phyloP scores from a whole-genome alignment of 1,140 invertebrate genomes.

The Formica exsecta region DNA sequence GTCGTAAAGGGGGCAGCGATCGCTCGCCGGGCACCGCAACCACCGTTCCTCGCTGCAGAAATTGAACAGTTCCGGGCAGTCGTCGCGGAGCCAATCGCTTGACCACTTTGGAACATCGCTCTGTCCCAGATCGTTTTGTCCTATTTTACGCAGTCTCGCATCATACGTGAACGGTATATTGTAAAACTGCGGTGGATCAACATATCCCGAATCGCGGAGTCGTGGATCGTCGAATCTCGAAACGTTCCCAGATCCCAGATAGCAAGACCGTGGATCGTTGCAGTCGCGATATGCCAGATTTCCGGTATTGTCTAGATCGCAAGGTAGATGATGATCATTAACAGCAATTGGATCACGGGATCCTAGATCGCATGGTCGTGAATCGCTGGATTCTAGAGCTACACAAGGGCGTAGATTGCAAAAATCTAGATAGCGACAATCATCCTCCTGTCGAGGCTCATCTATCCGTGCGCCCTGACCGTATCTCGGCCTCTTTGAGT shows the following conservation, averaged over 20 bases:
- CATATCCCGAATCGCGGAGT: not conserved
- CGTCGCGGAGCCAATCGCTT: conserved; percentile 15
- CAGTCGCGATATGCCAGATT: not conserved
- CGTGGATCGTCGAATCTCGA: not conserved
- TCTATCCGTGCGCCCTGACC: not conserved
- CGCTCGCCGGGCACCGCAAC: conserved; percentile 78
- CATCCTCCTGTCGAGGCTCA: not conserved
- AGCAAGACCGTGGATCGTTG: not conserved
- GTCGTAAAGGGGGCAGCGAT: conserved; percentile 77
- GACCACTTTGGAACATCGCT: not conserved
- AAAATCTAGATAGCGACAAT: not conserved
- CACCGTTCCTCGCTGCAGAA: conserved; percentile 80
- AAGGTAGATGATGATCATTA: not conserved
- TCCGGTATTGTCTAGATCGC: not conserved
- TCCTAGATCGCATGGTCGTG: not conserved
- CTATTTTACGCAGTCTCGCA: not conserved
- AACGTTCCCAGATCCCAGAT: not conserved
- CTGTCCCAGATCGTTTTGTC: not conserved
- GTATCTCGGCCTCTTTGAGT: conserved; percentile 34
- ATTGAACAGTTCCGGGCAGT: conserved; percentile 47
- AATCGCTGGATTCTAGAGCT: not conserved
- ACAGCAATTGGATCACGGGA: not conserved
- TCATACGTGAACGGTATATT: not conserved
- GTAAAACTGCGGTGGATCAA: not conserved
- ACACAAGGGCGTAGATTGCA: not conserved